phyloP scores from a whole-genome alignment of 1,140 invertebrate species.

The Calephelis nemesis region DNA sequence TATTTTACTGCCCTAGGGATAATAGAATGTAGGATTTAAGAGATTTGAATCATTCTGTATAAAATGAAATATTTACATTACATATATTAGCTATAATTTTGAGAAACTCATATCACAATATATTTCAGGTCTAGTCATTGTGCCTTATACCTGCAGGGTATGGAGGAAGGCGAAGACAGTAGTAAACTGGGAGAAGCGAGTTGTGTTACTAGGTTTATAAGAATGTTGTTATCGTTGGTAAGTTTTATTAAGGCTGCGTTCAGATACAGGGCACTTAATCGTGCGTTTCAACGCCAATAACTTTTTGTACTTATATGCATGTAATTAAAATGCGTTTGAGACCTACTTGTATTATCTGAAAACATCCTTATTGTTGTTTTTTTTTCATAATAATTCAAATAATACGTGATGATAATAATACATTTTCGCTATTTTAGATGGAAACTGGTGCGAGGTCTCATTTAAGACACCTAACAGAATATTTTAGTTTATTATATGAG shows the following conservation, averaged over 20 bases:
- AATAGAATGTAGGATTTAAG: too few species aligned
- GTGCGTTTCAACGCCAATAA: too few species aligned
- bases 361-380: too few species aligned
- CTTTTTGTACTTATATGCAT: too few species aligned
- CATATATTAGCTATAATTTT: not conserved
- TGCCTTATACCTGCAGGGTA: constrained; percentile 85
- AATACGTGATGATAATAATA: not conserved
- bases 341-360: too few species aligned
- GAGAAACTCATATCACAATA: constrained; percentile 7
- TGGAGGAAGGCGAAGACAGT: constrained; percentile 83
- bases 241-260: constrained; percentile 47
- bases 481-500: constrained; percentile 94
- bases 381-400: too few species aligned
- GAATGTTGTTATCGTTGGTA: constrained; percentile 91
- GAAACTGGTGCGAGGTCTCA: constrained; percentile 93
- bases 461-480: constrained; percentile 93
- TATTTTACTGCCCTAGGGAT: too few species aligned
- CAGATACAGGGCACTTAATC: too few species aligned
- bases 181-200: constrained; percentile 89
- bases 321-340: too few species aligned
- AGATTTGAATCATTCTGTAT: too few species aligned
- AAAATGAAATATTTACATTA: not conserved
- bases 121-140: constrained; percentile 83
- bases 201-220: constrained; percentile 95
- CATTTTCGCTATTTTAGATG: constrained; percentile 79